Percentiles rank a stretch among this genome's conserved stretches.
Evolutionary conservation across 2,797 vertebrate genomes (phyloP).

Genomic region (Siniperca undulata): DNA sequence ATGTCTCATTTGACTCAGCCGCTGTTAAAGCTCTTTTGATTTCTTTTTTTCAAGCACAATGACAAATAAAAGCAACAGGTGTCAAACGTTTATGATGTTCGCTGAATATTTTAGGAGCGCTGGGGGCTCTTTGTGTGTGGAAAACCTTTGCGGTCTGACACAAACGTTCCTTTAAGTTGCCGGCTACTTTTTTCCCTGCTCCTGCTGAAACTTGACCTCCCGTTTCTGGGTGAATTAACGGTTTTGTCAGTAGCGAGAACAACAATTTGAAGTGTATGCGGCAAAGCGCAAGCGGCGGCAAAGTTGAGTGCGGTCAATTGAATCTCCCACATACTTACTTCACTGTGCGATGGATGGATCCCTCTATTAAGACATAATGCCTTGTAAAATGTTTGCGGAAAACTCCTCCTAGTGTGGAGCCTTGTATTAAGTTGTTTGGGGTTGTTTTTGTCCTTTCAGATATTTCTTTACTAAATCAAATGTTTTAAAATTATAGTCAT

Average conservation of each 20-base stretch:
- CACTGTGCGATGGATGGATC: conserved; percentile 55
- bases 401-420: conserved; percentile 27
- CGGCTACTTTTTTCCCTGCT: conserved; percentile 35
- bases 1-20: background rate
- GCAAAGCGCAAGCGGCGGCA: conserved; percentile 72
- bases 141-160: conserved; percentile 46
- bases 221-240: conserved; percentile 82
- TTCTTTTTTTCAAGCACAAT: background rate
- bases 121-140: conserved; percentile 24
- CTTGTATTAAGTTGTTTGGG: background rate
- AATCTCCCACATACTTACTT: conserved; percentile 65
- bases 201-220: conserved; percentile 78
- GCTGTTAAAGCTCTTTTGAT: background rate
- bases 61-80: conserved; percentile 63
- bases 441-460: too few species aligned
- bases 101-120: conserved; percentile 2
- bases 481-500: background rate
- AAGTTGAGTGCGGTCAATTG: conserved; percentile 80
- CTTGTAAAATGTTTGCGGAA: conserved; percentile 49
- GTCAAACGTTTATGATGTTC: conserved; percentile 27
- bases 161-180: conserved; percentile 56
- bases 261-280: conserved; percentile 77
- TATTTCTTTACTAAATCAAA: background rate
- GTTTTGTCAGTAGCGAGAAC: conserved; percentile 80
- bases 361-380: conserved; percentile 38